Conservation (phyloP, 2,113 vertebrate species). For the Monopterus albus region DNA sequence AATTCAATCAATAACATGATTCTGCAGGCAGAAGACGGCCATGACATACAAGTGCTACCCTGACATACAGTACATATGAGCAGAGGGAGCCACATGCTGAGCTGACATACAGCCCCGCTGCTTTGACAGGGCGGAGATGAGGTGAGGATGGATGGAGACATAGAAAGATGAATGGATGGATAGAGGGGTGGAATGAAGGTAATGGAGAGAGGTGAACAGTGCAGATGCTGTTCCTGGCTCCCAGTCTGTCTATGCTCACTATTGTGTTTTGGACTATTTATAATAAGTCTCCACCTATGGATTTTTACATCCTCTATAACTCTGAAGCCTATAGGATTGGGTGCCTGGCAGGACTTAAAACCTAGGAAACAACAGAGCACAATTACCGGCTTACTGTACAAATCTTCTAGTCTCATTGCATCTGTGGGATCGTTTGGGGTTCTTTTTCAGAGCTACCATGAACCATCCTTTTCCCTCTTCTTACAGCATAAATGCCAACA, state of each 20-base stretch:
- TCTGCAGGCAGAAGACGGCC: slow-evolving; percentile 59
- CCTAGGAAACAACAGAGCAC: slow-evolving; percentile 45
- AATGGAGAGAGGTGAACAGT: slow-evolving; percentile 66
- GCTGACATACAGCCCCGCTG: slow-evolving; percentile 51
- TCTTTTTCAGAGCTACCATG: slow-evolving; percentile 17
- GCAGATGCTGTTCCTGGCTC: slow-evolving; percentile 54
- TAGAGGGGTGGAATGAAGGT: slow-evolving; percentile 47
- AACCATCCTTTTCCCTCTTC: slow-evolving; percentile 7
- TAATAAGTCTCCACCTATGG: slow-evolving; percentile 54
- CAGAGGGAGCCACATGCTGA: slow-evolving; percentile 31
- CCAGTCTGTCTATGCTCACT: slow-evolving; percentile 26
- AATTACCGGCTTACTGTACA: slow-evolving; percentile 46
- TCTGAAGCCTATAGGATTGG: slow-evolving; percentile 18
- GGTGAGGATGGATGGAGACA: slow-evolving; percentile 61
- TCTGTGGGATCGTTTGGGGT: slow-evolving; percentile 16
- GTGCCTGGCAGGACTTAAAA: slow-evolving; percentile 21
- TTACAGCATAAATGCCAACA: slow-evolving; percentile 20
- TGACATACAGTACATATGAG: slow-evolving; percentile 33
- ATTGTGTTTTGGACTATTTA: slow-evolving; percentile 44
- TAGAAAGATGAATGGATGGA: slow-evolving; percentile 41
- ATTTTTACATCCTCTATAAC: slow-evolving; percentile 59
- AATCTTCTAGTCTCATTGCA: slow-evolving; percentile 26
- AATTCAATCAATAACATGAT: slow-evolving; percentile 76
- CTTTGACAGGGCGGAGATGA: slow-evolving; percentile 73
- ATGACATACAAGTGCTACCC: slow-evolving; percentile 63